These are phyloP conservation scores for Cecropterus lyciades DNA, from an alignment of 1,140 invertebrate genomes.

Conservation along the genomic window DNA sequence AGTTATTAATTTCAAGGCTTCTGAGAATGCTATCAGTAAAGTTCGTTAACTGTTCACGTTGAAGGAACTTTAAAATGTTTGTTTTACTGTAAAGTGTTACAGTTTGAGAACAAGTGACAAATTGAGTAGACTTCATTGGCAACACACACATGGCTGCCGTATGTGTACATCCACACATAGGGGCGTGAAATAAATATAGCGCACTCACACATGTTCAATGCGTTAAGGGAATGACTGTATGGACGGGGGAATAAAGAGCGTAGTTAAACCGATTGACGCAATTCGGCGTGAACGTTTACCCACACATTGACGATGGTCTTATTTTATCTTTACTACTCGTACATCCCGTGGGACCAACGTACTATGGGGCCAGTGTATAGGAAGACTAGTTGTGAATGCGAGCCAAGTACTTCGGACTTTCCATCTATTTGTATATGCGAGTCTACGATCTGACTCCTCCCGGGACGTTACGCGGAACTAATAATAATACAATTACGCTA, in stretches of 20 bases:
- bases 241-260: constrained; percentile 67
- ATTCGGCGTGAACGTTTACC: constrained; percentile 62
- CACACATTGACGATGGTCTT: constrained; percentile 67
- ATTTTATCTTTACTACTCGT: constrained; percentile 76
- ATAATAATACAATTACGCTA: constrained; percentile 31
- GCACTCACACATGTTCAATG: constrained; percentile 56
- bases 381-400: constrained; percentile 69
- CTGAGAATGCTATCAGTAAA: constrained; percentile 1
- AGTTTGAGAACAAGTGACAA: constrained; percentile 68
- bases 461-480: constrained; percentile 43
- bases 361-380: constrained; percentile 63
- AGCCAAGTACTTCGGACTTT: constrained; percentile 63
- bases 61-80: constrained; percentile 5
- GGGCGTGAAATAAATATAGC: constrained; percentile 71
- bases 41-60: neutral
- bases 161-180: constrained; percentile 65
- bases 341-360: constrained; percentile 77
- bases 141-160: constrained; percentile 73
- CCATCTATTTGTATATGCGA: constrained; percentile 56
- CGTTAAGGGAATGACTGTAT: constrained; percentile 61
- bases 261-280: constrained; percentile 76
- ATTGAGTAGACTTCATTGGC: constrained; percentile 77
- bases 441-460: constrained; percentile 44
- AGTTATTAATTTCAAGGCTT: constrained; percentile 24
- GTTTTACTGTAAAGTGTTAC: constrained; percentile 30